Conservation (phyloP, 1,140 invertebrate species). For the Drosophila repleta region DNA sequence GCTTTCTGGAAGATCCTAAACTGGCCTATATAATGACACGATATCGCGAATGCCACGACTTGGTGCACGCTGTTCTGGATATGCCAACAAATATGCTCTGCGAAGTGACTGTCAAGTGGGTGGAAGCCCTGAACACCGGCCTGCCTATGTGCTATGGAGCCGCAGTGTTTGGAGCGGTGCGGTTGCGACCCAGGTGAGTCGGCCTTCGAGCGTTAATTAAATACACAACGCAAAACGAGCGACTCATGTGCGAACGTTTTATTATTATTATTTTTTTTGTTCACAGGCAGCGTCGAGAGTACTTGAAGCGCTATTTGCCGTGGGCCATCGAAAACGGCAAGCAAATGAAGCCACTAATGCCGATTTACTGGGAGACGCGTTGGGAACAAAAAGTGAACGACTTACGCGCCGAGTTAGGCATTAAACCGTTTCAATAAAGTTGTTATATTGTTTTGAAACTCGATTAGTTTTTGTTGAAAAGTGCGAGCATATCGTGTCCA, state of each 20-base stretch:
- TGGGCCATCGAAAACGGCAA: constrained; percentile 94
- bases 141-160: constrained; percentile 96
- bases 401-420: constrained; percentile 91
- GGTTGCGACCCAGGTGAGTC: constrained; percentile 91
- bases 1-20: constrained; percentile 95
- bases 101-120: constrained; percentile 97
- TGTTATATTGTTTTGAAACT: constrained; percentile 19
- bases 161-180: constrained; percentile 92
- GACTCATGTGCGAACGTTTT: too few species aligned
- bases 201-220: constrained; percentile 27
- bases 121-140: constrained; percentile 96
- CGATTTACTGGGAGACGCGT: constrained; percentile 96
- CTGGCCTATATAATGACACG: constrained; percentile 98
- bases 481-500: constrained; percentile 8
- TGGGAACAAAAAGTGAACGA: constrained; percentile 95
- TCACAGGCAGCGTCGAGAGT: constrained; percentile 90
- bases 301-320: constrained; percentile 91
- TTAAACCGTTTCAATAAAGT: constrained; percentile 82
- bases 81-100: constrained; percentile 99
- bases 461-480: constrained; percentile 14
- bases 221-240: background rate
- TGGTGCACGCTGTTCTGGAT: constrained; percentile 94
- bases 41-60: constrained; percentile 98
- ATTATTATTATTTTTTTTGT: constrained; percentile 39
- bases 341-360: constrained; percentile 88